Evolutionary conservation across 2,113 vertebrate genomes (phyloP).

Genomic region (Motacilla alba): DNA sequence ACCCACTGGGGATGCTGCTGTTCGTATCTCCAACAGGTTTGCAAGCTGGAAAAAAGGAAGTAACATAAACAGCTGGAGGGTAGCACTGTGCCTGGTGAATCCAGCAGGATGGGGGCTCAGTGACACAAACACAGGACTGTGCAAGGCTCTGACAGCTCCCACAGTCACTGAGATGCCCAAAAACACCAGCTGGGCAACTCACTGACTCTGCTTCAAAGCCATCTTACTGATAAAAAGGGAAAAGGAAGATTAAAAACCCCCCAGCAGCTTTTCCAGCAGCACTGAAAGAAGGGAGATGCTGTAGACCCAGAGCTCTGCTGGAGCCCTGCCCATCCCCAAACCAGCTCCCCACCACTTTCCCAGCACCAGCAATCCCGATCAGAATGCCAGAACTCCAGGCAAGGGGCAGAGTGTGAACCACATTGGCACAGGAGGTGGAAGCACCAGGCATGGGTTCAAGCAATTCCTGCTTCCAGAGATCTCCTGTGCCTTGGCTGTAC

Average conservation of each 20-base stretch:
- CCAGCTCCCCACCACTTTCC: not conserved
- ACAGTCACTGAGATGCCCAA: fast-evolving
- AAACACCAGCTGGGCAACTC: not conserved
- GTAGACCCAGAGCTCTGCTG: not conserved
- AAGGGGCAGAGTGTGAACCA: not conserved
- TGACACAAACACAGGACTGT: not conserved
- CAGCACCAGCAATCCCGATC: fast-evolving
- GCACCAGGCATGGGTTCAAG: not conserved
- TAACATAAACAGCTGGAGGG: too few species aligned
- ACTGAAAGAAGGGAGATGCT: not conserved
- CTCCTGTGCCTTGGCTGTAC: too few species aligned
- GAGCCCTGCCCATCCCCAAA: not conserved
- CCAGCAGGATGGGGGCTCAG: not conserved
- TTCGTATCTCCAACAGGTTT: not conserved
- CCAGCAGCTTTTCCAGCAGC: not conserved
- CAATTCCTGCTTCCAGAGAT: not conserved
- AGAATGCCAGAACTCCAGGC: not conserved
- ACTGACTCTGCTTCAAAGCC: not conserved
- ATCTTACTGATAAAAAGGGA: not conserved
- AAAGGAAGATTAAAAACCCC: not conserved
- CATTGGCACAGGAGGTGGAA: not conserved
- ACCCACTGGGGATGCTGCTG: not conserved
- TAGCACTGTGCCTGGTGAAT: not conserved
- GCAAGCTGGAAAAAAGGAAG: not conserved
- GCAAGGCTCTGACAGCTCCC: not conserved